Evolutionary conservation across 2,113 vertebrate genomes (phyloP).

Genomic region (Oxyruncus cristatus): DNA sequence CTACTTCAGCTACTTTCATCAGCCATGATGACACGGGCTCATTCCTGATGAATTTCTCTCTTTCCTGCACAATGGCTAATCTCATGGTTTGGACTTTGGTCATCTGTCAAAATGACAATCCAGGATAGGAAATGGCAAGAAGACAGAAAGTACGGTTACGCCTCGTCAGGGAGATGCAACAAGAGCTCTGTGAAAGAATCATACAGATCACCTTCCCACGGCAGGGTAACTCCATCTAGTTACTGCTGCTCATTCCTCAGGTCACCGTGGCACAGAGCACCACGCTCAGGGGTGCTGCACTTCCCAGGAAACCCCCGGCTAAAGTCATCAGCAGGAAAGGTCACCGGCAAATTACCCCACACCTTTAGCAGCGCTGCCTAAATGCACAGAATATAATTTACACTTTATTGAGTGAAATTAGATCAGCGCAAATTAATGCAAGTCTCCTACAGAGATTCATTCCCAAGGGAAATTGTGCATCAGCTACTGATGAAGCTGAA

Average conservation of each 20-base stretch:
- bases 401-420: constrained; percentile 57
- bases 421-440: constrained; percentile 10
- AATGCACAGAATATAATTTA: constrained; percentile 32
- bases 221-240: neutral
- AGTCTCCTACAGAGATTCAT: constrained; percentile 20
- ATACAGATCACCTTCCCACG: neutral
- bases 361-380: constrained; percentile 11
- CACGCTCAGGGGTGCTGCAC: neutral
- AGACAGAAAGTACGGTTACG: constrained; percentile 30
- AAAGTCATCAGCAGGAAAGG: constrained; percentile 19
- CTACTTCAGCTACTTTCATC: constrained; percentile 47
- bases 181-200: neutral
- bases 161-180: constrained; percentile 27
- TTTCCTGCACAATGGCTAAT: constrained; percentile 38
- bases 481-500: constrained; percentile 38
- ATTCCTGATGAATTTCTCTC: constrained; percentile 27
- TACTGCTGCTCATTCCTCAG: neutral
- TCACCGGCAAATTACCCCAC: constrained; percentile 33
- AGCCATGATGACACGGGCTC: constrained; percentile 30
- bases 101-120: constrained; percentile 58
- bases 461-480: constrained; percentile 32
- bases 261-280: neutral
- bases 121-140: constrained; percentile 24
- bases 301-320: neutral
- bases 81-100: constrained; percentile 24